Base-by-base conservation (phyloP, 2,888 invertebrate species). In the Pecten maximus region DNA sequence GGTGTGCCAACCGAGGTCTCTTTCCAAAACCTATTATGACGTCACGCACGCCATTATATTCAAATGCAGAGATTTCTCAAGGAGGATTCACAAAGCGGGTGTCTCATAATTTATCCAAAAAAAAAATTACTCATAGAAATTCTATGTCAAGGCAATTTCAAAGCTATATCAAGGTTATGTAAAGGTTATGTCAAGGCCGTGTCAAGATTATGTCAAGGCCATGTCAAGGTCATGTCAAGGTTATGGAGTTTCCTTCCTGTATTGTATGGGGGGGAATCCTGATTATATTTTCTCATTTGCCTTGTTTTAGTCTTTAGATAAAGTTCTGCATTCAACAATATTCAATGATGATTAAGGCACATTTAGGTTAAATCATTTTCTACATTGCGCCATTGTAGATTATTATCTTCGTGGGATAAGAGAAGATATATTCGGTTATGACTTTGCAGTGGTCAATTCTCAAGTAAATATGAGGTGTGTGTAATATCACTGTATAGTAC, bases 61-160 rank as follows among this genome's bases (percentile, higher is more conserved):
- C 35, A 74, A 74, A 74, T 74, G n/a, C 54, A 74, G 35, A 74
- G 74, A 74, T 74, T 74, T 74, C 74, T 74, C 74, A 35, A 28
- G 28, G 12, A 74, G 35, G n/a, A 35, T 28, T 35, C 35, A 12
- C 60, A 60, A 23, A 60, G 60, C 28, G 35, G 74, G 35, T 74
- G 74, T 28, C 35, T 74, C 74, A 74, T 74, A 6, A 2, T 16
- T 10, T 35, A 15, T 74, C 35, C 74, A 28, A 3, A 28, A n/a
- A n/a, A n/a, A n/a, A 8, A 74, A 74, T 74, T 74, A 74, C 35
- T 35, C 74, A 74, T 74, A 35, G 12, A 28, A 74, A 6, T 28
- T 15, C 74, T 10, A 35, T 35, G 74, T 74, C 44, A 44, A 44
- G 44, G 44, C 44, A 10, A 44, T 44, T 6, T 12, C 12, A 44